phyloP scores from a whole-genome alignment of 1,140 invertebrate species.

The Drosophila chauvacae region DNA sequence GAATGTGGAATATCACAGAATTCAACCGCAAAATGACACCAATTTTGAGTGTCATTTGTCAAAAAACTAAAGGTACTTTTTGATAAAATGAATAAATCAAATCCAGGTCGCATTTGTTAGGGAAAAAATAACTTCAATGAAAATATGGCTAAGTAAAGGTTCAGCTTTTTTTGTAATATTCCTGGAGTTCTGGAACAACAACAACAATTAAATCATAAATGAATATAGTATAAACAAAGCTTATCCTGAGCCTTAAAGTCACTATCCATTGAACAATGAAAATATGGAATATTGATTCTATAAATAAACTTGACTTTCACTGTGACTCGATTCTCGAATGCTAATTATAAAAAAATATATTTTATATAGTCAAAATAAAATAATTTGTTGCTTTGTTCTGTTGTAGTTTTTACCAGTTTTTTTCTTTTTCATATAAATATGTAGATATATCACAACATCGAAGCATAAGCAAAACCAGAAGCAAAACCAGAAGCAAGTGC shows the following conservation, averaged over 20 bases:
- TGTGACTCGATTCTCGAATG: too few species aligned
- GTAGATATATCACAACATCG: not conserved
- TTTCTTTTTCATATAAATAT: too few species aligned
- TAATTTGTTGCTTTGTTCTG: rapidly evolving
- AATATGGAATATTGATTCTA: not conserved
- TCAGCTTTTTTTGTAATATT: too few species aligned
- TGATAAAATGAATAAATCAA: not conserved
- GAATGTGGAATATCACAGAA: slow-evolving; percentile 1
- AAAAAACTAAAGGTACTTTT: not conserved
- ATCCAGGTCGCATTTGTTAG: not conserved
- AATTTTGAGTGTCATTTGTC: slow-evolving; percentile 5
- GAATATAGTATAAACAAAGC: too few species aligned
- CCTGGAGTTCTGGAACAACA: too few species aligned
- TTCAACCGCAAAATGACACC: not conserved
- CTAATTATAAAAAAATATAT: too few species aligned
- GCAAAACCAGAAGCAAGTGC: not conserved
- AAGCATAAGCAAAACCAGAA: not conserved
- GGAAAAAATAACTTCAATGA: not conserved
- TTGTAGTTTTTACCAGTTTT: too few species aligned
- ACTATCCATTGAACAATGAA: not conserved
- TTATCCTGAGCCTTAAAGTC: not conserved
- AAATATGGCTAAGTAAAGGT: not conserved
- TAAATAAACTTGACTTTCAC: too few species aligned
- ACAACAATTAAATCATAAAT: too few species aligned
- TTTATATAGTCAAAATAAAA: not conserved